These are phyloP conservation scores for Tigriopus californicus DNA, from an alignment of 2,888 invertebrate genomes.

Conservation along the genomic window DNA sequence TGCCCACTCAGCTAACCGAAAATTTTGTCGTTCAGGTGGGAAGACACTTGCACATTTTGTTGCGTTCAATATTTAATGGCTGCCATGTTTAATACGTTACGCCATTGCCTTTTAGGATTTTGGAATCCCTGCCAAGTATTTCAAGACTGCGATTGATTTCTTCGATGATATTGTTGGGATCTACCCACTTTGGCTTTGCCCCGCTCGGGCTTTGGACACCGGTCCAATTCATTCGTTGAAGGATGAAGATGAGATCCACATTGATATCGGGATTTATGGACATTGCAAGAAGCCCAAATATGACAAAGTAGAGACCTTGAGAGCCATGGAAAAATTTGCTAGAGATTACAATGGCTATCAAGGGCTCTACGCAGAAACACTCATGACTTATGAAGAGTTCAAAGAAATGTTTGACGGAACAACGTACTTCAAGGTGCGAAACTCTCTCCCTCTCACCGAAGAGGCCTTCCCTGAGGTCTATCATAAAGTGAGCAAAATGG, in stretches of 20 bases:
- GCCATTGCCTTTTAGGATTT: slow-evolving; percentile 40
- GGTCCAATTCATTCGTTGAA: slow-evolving; percentile 1
- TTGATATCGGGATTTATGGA: slow-evolving; percentile 63
- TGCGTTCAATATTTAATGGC: too few species aligned
- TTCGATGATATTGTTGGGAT: neutral
- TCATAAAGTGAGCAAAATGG: slow-evolving; percentile 44
- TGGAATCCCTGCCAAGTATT: slow-evolving; percentile 44
- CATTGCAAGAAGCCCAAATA: slow-evolving; percentile 42
- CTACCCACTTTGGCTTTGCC: slow-evolving; percentile 11
- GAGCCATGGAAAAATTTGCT: slow-evolving; percentile 48
- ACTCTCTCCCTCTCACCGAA: slow-evolving; percentile 36
- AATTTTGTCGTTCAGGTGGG: neutral
- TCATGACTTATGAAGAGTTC: slow-evolving; percentile 50
- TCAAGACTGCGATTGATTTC: slow-evolving; percentile 34
- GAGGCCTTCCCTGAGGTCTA: slow-evolving; percentile 61
- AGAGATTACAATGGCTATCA: slow-evolving; percentile 38
- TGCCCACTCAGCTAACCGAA: neutral
- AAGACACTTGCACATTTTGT: too few species aligned
- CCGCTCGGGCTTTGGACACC: slow-evolving; percentile 1
- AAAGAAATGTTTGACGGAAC: slow-evolving; percentile 55
- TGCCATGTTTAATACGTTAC: too few species aligned
- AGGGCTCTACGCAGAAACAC: slow-evolving; percentile 59
- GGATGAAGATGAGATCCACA: slow-evolving; percentile 39
- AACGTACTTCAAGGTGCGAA: slow-evolving; percentile 41
- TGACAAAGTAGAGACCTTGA: slow-evolving; percentile 43